Evolutionary conservation across 2,113 vertebrate genomes (phyloP).

Genomic region (Xiphophorus couchianus): DNA sequence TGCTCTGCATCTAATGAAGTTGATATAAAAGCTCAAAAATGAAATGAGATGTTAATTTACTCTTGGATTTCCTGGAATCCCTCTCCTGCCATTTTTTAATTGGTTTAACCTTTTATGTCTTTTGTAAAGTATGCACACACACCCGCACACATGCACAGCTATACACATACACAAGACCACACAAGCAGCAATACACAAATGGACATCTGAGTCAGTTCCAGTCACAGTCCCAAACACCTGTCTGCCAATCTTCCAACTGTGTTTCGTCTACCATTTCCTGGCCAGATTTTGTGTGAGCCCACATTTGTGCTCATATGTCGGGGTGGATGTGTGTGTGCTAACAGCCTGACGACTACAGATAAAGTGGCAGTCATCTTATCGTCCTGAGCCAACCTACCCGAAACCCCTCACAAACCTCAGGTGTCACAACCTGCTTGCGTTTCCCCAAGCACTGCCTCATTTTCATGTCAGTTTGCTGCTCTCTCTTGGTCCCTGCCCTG

Average conservation of each 20-base stretch:
- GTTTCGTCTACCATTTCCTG: constrained; percentile 25
- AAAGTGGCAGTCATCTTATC: constrained; percentile 73
- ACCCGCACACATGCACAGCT: not conserved
- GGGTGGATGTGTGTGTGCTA: constrained; percentile 24
- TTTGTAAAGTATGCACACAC: not conserved
- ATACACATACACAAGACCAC: not conserved
- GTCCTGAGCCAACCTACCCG: constrained; percentile 59
- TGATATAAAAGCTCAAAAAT: not conserved
- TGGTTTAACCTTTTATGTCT: not conserved
- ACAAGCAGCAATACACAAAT: constrained; percentile 17
- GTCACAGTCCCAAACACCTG: constrained; percentile 50
- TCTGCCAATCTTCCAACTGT: constrained; percentile 54
- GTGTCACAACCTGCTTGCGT: constrained; percentile 51
- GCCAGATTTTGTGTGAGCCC: constrained; percentile 40
- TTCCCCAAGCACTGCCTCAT: constrained; percentile 46
- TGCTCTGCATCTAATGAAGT: not conserved
- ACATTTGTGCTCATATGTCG: constrained; percentile 43
- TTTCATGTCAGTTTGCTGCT: constrained; percentile 66
- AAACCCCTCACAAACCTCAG: constrained; percentile 59
- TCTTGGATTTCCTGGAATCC: not conserved
- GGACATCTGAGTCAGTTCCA: constrained; percentile 42
- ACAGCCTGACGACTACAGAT: constrained; percentile 67
- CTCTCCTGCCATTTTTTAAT: not conserved
- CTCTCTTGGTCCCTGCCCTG: constrained; percentile 23
- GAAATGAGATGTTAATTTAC: not conserved